Conservation (phyloP, 2,113 vertebrate species). For the Choloepus hoffmanni region DNA sequence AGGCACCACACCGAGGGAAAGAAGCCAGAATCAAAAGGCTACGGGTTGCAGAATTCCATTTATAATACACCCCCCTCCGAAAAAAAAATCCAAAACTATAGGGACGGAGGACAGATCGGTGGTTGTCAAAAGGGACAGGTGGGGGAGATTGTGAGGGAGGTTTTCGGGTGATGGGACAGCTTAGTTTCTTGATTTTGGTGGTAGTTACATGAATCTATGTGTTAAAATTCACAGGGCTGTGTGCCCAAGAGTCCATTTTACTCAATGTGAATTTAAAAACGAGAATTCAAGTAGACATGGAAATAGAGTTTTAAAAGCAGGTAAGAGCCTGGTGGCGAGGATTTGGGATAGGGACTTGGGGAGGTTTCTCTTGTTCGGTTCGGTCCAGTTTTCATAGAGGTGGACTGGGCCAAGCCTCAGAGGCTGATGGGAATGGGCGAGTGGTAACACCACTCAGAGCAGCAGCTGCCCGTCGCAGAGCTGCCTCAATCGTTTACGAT, state of each 20-base stretch:
- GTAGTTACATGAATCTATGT: fast-evolving
- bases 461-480: fast-evolving
- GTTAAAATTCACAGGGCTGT: no score
- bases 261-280: not conserved
- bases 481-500: fast-evolving
- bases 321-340: not conserved
- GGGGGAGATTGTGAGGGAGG: not conserved
- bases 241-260: fast-evolving
- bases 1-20: not conserved
- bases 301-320: not conserved
- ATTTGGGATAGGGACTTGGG: not conserved
- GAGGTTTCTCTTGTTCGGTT: not conserved
- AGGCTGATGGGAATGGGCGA: no score
- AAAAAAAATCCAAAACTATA: no score
- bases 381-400: fast-evolving
- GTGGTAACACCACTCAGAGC: not conserved
- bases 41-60: no score
- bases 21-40: not conserved
- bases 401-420: fast-evolving
- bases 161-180: fast-evolving
- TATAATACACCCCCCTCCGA: fast-evolving
- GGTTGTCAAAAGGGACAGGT: fast-evolving
- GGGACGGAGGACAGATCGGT: not conserved
- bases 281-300: not conserved
- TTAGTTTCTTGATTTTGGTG: fast-evolving